phyloP scores from a whole-genome alignment of 2,797 vertebrate species.

The Mormyrops attenuatus region DNA sequence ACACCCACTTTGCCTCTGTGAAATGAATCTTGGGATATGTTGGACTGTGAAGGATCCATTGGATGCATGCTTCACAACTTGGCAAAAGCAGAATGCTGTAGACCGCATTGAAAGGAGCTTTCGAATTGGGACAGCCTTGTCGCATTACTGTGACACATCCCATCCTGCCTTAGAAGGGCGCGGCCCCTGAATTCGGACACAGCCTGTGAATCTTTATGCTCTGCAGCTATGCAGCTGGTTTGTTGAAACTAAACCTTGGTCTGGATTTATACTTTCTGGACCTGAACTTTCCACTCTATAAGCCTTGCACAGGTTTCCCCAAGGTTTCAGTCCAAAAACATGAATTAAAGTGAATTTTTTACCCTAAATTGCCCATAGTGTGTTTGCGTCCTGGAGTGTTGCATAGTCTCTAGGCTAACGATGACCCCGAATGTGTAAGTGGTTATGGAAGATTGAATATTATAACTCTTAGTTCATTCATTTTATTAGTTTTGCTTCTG shows the following conservation, averaged over 20 bases:
- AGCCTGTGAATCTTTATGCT: background rate
- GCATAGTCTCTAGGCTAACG: too few relatives aligned
- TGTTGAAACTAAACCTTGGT: background rate
- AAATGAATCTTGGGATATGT: background rate
- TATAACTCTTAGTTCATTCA: too few relatives aligned
- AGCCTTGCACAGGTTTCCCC: background rate
- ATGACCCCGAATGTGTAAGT: too few relatives aligned
- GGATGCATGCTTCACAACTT: background rate
- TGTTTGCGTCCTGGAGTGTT: too few relatives aligned
- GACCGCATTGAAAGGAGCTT: background rate
- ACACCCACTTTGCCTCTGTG: background rate
- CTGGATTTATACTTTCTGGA: background rate
- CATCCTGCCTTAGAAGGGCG: background rate
- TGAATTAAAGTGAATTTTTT: background rate
- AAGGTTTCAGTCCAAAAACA: background rate
- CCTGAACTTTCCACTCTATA: background rate
- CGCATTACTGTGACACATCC: background rate
- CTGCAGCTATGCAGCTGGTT: background rate
- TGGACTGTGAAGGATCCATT: background rate
- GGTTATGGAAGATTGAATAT: too few relatives aligned
- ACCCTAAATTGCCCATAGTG: too few relatives aligned
- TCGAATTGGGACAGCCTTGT: background rate
- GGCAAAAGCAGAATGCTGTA: background rate
- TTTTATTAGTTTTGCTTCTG: too few relatives aligned
- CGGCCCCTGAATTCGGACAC: background rate